Evolutionary conservation across 2,888 invertebrate species (phyloP).

Genomic region (Caenorhabditis imperialis): DNA sequence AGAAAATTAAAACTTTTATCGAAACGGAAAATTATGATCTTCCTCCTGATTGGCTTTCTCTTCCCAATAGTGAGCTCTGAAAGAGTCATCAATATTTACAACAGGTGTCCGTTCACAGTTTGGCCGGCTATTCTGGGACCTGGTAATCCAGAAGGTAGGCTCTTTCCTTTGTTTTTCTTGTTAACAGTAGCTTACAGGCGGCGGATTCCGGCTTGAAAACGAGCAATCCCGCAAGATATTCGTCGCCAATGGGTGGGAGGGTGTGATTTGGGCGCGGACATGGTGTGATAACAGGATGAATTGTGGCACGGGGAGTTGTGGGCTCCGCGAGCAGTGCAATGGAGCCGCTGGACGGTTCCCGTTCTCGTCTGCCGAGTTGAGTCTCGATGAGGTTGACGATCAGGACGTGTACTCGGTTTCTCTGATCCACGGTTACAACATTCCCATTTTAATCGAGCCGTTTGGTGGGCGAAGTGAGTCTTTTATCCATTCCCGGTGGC

Average conservation of each 20-base stretch:
- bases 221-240: conserved; percentile 47
- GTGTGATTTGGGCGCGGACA: conserved; percentile 69
- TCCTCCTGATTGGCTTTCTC: conserved; percentile 21
- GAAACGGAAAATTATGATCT: conserved; percentile 10
- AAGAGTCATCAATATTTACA: conserved; percentile 44
- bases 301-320: conserved; percentile 68
- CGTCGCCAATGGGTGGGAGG: conserved; percentile 64
- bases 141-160: conserved; percentile 39
- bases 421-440: conserved; percentile 81
- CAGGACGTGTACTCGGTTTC: conserved; percentile 81
- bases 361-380: conserved; percentile 80
- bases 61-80: conserved; percentile 5
- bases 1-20: neutral
- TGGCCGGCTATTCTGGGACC: conserved; percentile 69
- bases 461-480: conserved; percentile 31
- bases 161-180: no score
- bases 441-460: conserved; percentile 64
- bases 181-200: no score
- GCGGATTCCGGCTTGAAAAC: conserved; percentile 65
- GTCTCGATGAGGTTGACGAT: conserved; percentile 76
- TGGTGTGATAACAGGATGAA: conserved; percentile 63
- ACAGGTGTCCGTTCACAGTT: conserved; percentile 68
- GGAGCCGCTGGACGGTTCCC: conserved; percentile 80
- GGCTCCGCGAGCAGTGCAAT: conserved; percentile 36
- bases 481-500: no score